A percentile compares a stretch with the other conserved stretches of the same genome.
These are phyloP conservation scores for Lasiommata megera DNA, from an alignment of 2,888 invertebrate genomes.

Conservation along the genomic window DNA sequence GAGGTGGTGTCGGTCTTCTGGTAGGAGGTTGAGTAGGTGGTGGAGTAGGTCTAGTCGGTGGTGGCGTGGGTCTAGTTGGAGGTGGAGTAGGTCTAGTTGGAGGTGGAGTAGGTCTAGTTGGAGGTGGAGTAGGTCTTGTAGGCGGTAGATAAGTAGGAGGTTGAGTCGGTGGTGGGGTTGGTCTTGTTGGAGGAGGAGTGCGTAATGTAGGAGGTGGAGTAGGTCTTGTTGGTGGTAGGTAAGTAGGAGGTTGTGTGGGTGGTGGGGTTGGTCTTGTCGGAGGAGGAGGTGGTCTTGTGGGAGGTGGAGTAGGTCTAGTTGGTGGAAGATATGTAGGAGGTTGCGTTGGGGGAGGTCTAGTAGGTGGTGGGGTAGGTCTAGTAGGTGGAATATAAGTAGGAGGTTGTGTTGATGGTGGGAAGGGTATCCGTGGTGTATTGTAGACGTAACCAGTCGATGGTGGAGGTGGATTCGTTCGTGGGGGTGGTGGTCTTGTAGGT, in stretches of 20 bases:
- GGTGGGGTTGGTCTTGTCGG: conserved; percentile 6
- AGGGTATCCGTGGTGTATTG: conserved; percentile 40
- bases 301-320: conserved; percentile 26
- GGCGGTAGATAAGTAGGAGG: conserved; percentile 23
- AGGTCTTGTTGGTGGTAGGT: conserved; percentile 14
- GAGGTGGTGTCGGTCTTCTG: conserved; percentile 18
- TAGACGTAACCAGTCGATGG: conserved; percentile 49
- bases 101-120: conserved; percentile 1
- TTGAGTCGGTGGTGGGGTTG: conserved; percentile 27
- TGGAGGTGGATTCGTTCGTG: conserved; percentile 11
- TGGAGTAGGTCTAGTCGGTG: conserved; percentile 14
- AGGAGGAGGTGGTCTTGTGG: conserved; percentile 33
- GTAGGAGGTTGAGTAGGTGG: conserved; percentile 4
- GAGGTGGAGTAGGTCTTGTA: conserved; percentile 19
- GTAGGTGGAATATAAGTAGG: conserved; percentile 6
- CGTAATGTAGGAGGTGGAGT: conserved; percentile 13
- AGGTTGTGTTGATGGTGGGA: conserved; percentile 18
- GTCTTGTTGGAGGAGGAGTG: conserved; percentile 24
- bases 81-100: conserved; percentile 12
- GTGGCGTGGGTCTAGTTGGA: background rate
- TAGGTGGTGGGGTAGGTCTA: conserved; percentile 6
- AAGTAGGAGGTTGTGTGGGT: conserved; percentile 12
- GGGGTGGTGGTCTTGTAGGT: conserved; percentile 5
- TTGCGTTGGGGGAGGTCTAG: conserved; percentile 26
- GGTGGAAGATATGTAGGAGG: conserved; percentile 23